phyloP scores from a whole-genome alignment of 2,113 vertebrate species.

The Podilymbus podiceps region DNA sequence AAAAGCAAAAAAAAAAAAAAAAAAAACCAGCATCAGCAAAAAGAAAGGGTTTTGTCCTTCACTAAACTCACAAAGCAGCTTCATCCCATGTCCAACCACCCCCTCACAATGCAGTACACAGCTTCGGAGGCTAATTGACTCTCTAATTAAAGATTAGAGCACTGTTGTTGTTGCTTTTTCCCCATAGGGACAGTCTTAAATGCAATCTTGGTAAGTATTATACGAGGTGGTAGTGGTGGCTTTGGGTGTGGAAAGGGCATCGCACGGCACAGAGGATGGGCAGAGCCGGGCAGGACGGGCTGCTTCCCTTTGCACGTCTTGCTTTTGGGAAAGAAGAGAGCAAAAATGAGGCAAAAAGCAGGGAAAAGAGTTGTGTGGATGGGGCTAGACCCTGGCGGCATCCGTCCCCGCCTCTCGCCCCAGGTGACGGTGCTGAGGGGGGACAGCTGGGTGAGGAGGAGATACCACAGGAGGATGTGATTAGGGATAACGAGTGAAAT shows the following conservation, averaged over 20 bases:
- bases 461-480: neutral
- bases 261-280: neutral
- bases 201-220: neutral
- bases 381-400: neutral
- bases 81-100: neutral
- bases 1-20: no score
- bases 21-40: neutral
- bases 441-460: neutral
- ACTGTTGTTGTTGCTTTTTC: neutral
- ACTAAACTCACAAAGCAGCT: neutral
- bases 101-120: neutral
- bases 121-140: constrained; percentile 6
- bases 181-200: neutral
- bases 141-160: constrained; percentile 35
- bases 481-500: neutral
- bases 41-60: neutral
- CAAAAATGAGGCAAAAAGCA: neutral
- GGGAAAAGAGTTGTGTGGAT: neutral
- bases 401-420: neutral
- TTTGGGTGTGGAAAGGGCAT: neutral
- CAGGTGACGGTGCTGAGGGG: neutral
- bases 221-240: accelerated
- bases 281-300: neutral
- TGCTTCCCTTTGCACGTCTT: neutral
- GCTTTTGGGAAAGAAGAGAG: neutral